These are phyloP conservation scores for Tethea ocularis DNA, from an alignment of 2,888 invertebrate species.

Conservation along the genomic window DNA sequence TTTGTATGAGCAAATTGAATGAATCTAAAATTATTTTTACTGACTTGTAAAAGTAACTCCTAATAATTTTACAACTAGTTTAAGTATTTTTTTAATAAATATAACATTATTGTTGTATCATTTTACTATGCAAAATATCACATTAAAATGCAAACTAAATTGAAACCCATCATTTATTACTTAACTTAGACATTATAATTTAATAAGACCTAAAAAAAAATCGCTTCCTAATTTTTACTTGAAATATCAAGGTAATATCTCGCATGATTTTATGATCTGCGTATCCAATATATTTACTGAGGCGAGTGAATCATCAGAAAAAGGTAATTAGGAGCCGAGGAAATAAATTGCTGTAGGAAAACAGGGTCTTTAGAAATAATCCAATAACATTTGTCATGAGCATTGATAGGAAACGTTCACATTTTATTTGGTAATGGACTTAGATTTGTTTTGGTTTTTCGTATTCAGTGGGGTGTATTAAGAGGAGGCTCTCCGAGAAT, in stretches of 20 bases:
- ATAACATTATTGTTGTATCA: no score
- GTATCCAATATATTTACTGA: background rate
- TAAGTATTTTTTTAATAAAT: no score
- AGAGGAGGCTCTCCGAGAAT: no score
- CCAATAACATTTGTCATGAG: conserved; percentile 1
- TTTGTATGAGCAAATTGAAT: background rate
- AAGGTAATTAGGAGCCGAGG: background rate
- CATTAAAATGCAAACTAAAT: no score
- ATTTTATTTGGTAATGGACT: background rate
- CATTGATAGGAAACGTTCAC: background rate
- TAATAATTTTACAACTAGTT: no score
- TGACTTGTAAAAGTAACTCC: no score
- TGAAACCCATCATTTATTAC: no score
- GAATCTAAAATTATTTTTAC: background rate
- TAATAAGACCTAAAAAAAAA: no score
- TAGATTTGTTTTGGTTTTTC: background rate
- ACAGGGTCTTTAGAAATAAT: conserved; percentile 2
- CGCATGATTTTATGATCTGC: background rate
- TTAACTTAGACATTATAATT: no score
- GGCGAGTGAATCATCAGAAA: background rate
- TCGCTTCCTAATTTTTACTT: no score
- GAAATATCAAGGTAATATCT: no score
- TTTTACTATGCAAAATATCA: no score
- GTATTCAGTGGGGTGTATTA: background rate
- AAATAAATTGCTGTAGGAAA: background rate